Evolutionary conservation across 2,888 invertebrate genomes (phyloP).

Genomic region (Rhagonycha lutea): DNA sequence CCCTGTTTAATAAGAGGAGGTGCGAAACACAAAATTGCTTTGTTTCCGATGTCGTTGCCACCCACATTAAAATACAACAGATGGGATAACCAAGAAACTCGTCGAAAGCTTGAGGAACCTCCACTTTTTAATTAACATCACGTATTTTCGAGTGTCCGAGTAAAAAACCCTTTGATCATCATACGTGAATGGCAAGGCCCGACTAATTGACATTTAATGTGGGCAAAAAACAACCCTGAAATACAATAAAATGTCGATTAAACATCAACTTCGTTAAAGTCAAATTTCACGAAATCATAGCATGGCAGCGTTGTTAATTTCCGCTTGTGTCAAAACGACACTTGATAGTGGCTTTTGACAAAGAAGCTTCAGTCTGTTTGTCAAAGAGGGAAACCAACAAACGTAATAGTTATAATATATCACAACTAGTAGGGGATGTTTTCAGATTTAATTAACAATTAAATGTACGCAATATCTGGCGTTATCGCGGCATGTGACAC

Average conservation of each 20-base stretch:
- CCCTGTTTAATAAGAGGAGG: constrained; percentile 30
- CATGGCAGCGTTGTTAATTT: constrained; percentile 39
- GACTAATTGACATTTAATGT: neutral
- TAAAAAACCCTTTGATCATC: neutral
- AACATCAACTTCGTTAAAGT: constrained; percentile 7
- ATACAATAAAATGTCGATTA: constrained; percentile 23
- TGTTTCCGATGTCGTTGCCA: constrained; percentile 29
- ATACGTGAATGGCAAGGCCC: neutral
- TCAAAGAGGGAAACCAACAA: neutral
- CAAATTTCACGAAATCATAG: constrained; percentile 6
- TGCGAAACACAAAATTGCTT: constrained; percentile 29
- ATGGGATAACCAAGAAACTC: constrained; percentile 16
- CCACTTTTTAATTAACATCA: neutral
- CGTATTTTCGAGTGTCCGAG: neutral
- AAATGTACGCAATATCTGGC: constrained; percentile 15
- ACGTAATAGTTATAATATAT: constrained; percentile 5
- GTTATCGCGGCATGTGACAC: constrained; percentile 30
- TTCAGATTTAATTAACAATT: constrained; percentile 35
- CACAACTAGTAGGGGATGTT: neutral
- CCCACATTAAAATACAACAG: constrained; percentile 19
- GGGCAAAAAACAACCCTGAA: neutral
- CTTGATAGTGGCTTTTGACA: constrained; percentile 37
- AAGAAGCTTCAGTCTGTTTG: constrained; percentile 22
- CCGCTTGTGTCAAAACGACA: constrained; percentile 43
- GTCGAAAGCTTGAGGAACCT: neutral